Evolutionary conservation across 2,113 vertebrate species (phyloP).

Genomic region (Antidorcas marsupialis): DNA sequence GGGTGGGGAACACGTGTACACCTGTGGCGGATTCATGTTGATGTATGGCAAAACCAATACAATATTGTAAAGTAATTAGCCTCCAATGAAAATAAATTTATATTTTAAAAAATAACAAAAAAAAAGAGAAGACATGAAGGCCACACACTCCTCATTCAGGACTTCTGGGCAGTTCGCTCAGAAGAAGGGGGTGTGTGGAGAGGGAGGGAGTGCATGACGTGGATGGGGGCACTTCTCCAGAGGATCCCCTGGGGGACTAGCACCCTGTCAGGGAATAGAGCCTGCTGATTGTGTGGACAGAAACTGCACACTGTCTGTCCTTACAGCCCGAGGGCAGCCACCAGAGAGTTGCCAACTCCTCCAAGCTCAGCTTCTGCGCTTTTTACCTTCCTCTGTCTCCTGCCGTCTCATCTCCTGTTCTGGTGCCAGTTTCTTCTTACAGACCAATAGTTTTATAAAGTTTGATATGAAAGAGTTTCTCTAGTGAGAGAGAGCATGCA

Average conservation of each 20-base stretch:
- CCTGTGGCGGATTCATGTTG: too few relatives aligned
- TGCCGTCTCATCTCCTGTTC: background rate
- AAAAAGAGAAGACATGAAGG: background rate
- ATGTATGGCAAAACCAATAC: too few relatives aligned
- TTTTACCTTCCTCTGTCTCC: background rate
- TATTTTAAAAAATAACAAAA: too few relatives aligned
- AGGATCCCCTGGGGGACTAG: background rate
- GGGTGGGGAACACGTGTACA: too few relatives aligned
- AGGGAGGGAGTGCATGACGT: background rate
- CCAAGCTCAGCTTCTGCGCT: background rate
- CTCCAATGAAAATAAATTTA: too few relatives aligned
- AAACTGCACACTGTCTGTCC: accelerated
- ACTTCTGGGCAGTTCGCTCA: background rate
- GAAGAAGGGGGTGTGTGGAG: background rate
- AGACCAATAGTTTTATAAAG: background rate
- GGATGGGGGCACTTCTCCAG: background rate
- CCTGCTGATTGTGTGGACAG: background rate
- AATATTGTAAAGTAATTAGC: too few relatives aligned
- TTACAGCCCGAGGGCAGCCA: background rate
- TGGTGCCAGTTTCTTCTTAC: background rate
- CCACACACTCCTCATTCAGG: background rate
- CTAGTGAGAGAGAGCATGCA: background rate
- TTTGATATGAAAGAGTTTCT: background rate
- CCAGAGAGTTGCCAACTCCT: background rate
- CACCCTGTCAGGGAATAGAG: background rate